Evolutionary conservation across 1,140 invertebrate genomes (phyloP), one percentile per base, ranked within the genome.

Genomic region (Drosophila nigrodunni): DNA sequence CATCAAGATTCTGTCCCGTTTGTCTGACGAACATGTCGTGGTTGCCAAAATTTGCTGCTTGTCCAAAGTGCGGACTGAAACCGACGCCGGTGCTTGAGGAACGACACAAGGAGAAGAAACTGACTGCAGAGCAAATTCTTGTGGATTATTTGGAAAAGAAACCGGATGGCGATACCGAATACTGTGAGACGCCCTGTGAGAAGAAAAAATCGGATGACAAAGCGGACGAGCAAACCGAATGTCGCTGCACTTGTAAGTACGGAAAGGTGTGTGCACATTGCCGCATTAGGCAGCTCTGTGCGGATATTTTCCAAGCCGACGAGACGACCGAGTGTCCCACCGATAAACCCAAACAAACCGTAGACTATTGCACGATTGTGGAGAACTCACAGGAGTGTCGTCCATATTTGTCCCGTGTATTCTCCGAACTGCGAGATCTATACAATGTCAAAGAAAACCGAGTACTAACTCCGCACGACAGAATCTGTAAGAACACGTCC

Each of bases 11-110:
- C 30, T 90, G 86, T 54, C 86, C 82, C 8, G 68, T 90, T 47
- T 90, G 86, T 35, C 52, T 90, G n/a, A 90, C 72, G 39, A 90
- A 86, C 7, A 90, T 90, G 82, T 86, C 86, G 7, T 90, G 86
- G 86, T 9, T 90, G 50, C 86, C 86, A 0, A 90, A 86, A 13
- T 85, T 90, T 2, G 86, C 86, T 0, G 62, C 86, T 1, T 90
- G 86, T 8, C 78, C 82, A 8, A 90, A 82, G 15, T 90, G 86
- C 9, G 86, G 86, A 0, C 13, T 82, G 1, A 90, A 90, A 15
- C 86, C 86, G 0, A 75, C 58, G 73, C 86, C 86, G 2, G 35
- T 75, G 3, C 35, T 82, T 2, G 73, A 82, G 25, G 76, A 82
- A 11, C 43, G 70, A 0, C 76, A 74, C 43, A 66, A 75, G 44